phyloP scores from a whole-genome alignment of 2,113 vertebrate genomes.

The Planiliza haematocheilus region DNA sequence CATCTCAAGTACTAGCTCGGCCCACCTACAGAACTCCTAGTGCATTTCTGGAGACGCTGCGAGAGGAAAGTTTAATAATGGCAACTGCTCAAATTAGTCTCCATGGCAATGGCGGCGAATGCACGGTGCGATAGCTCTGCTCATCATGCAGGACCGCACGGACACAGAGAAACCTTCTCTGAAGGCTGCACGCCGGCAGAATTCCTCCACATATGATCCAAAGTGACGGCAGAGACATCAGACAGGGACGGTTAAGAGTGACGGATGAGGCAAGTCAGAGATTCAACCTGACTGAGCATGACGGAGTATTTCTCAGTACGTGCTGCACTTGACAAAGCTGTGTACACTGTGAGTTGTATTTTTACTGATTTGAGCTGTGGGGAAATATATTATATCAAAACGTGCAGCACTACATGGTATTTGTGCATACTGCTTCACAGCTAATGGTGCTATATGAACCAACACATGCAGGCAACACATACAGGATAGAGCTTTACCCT shows the following conservation, averaged over 20 bases:
- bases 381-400: too few relatives aligned
- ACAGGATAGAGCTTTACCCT: too few relatives aligned
- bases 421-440: too few relatives aligned
- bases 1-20: conserved; percentile 58
- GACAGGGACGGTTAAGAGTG: background rate
- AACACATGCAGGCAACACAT: too few relatives aligned
- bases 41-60: conserved; percentile 65
- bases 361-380: too few relatives aligned
- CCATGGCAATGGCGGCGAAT: conserved; percentile 65
- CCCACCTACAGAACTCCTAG: conserved; percentile 69
- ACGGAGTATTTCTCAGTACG: background rate
- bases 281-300: background rate
- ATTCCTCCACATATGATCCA: background rate
- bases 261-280: too few relatives aligned
- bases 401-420: too few relatives aligned
- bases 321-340: too few relatives aligned
- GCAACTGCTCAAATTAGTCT: conserved; percentile 64
- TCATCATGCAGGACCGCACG: background rate
- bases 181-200: background rate
- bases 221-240: conserved; percentile 5
- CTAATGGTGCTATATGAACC: too few relatives aligned
- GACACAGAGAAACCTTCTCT: background rate
- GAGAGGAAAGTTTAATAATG: conserved; percentile 71
- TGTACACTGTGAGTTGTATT: too few relatives aligned
- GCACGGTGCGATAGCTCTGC: background rate